A percentile compares a stretch with the other conserved stretches of the same genome.
These are phyloP conservation scores for Palloptera scutellata DNA, from an alignment of 2,888 invertebrate genomes.

Conservation along the genomic window DNA sequence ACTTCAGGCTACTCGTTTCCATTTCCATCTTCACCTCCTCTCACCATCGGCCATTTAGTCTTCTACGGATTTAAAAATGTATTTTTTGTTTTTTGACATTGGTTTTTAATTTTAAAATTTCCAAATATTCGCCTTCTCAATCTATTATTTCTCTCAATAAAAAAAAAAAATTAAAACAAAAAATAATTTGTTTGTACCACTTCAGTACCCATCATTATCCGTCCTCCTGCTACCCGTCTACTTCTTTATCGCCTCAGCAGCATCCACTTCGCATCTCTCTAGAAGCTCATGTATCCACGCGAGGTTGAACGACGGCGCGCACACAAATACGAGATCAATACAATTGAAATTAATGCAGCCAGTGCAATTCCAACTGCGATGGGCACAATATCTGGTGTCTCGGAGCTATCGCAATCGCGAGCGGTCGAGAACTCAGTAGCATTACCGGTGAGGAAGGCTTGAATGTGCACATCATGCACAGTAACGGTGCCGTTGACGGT, in stretches of 20 bases:
- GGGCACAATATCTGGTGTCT: slow-evolving; percentile 90
- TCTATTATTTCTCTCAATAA: too few species aligned
- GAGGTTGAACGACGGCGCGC: slow-evolving; percentile 86
- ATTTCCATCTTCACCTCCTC: background rate
- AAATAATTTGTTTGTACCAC: background rate
- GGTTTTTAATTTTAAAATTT: too few species aligned
- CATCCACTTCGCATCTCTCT: too few species aligned
- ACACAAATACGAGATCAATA: slow-evolving; percentile 91
- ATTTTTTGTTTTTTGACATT: too few species aligned
- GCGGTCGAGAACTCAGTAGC: slow-evolving; percentile 72
- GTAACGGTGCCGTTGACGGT: slow-evolving; percentile 65
- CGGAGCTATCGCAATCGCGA: slow-evolving; percentile 76
- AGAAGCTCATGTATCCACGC: slow-evolving; percentile 90
- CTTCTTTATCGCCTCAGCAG: background rate
- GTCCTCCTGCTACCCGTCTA: background rate
- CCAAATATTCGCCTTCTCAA: too few species aligned
- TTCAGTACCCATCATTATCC: background rate
- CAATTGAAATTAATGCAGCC: slow-evolving; percentile 87
- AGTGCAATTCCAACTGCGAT: slow-evolving; percentile 96
- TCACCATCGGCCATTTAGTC: background rate
- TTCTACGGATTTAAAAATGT: too few species aligned
- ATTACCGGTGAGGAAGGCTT: slow-evolving; percentile 73
- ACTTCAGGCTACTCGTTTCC: background rate
- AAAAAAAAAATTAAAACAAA: background rate
- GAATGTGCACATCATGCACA: slow-evolving; percentile 73